A percentile compares a stretch with the other conserved stretches of the same genome.
Evolutionary conservation across 2,113 vertebrate species (phyloP).

Genomic region (Callipepla californica): DNA sequence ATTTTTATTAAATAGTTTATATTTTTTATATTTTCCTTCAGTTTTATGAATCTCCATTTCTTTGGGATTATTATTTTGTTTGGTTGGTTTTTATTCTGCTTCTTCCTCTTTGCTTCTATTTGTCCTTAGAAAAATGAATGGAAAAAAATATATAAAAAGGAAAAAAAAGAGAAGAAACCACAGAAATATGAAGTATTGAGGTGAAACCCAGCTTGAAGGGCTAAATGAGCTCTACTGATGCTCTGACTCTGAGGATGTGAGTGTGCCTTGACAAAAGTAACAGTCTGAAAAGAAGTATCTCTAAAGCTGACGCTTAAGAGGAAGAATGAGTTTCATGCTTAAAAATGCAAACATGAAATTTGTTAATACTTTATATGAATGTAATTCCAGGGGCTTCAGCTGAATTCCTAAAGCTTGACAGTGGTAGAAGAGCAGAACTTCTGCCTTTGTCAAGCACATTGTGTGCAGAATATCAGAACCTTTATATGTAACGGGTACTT

Average conservation of each 20-base stretch:
- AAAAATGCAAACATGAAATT: neutral
- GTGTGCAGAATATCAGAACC: neutral
- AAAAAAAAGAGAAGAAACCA: neutral
- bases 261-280: neutral
- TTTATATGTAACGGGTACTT: slow-evolving; percentile 34
- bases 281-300: neutral
- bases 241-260: neutral
- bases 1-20: neutral
- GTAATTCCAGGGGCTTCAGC: neutral
- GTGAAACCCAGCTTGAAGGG: accelerated
- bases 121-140: neutral
- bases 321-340: neutral
- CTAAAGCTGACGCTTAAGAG: neutral
- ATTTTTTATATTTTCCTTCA: neutral
- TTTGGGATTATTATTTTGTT: neutral
- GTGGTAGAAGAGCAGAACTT: neutral
- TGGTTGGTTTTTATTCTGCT: neutral
- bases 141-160: neutral
- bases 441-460: slow-evolving; percentile 18
- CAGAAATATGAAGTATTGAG: accelerated
- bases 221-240: neutral
- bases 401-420: neutral
- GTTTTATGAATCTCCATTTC: neutral
- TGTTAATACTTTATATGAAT: neutral
- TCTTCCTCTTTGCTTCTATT: neutral